Evolutionary conservation across 2,888 invertebrate species (phyloP).

Genomic region (Tipula vernalis): DNA sequence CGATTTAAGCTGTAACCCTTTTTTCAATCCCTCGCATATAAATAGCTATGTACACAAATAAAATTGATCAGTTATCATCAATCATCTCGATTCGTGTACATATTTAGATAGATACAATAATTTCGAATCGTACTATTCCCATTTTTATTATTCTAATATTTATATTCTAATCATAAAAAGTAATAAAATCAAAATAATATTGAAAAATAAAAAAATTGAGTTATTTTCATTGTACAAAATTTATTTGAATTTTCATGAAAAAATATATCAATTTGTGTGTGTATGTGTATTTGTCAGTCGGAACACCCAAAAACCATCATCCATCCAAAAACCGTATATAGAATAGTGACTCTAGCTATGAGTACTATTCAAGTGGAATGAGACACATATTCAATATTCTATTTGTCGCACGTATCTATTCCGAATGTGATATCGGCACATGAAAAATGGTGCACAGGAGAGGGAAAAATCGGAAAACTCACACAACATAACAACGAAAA

Average conservation of each 20-base stretch:
- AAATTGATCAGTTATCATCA: constrained; percentile 4
- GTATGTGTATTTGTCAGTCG: background rate
- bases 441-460: background rate
- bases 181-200: constrained; percentile 4
- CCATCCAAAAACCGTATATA: background rate
- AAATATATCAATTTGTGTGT: background rate
- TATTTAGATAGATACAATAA: background rate
- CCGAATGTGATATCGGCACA: background rate
- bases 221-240: background rate
- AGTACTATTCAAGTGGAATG: background rate
- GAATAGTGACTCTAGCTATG: background rate
- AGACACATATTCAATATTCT: background rate
- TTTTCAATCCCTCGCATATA: background rate
- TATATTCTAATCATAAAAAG: background rate
- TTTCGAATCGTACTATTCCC: background rate
- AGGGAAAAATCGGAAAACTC: background rate
- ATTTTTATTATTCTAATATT: background rate
- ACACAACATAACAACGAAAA: background rate
- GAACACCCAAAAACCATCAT: background rate
- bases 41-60: background rate
- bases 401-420: background rate
- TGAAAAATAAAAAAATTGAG: background rate
- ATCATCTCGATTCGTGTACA: background rate
- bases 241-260: background rate
- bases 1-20: background rate